phyloP scores from a whole-genome alignment of 2,888 invertebrate genomes.

The Thumatha senex region DNA sequence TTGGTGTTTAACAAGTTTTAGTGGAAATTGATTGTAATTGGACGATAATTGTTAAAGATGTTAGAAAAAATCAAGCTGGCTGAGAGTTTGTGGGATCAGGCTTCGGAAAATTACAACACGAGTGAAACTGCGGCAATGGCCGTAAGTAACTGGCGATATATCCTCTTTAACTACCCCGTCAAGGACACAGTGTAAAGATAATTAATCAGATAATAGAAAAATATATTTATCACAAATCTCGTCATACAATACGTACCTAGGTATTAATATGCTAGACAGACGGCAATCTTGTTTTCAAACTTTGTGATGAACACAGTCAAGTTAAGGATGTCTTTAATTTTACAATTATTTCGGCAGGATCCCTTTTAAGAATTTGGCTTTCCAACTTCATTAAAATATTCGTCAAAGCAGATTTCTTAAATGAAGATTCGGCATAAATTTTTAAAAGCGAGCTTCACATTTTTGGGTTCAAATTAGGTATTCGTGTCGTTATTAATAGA shows the following conservation, averaged over 20 bases:
- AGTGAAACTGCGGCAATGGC: too few species aligned
- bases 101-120: too few species aligned
- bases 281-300: conserved; percentile 15
- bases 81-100: too few species aligned
- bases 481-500: conserved; percentile 35
- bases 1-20: too few species aligned
- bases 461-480: conserved; percentile 32
- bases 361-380: conserved; percentile 50
- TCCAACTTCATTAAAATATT: conserved; percentile 71
- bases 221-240: too few species aligned
- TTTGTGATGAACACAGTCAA: conserved; percentile 40
- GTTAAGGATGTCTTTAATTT: conserved; percentile 53
- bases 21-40: too few species aligned
- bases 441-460: conserved; percentile 15
- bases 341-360: conserved; percentile 51
- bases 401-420: conserved; percentile 53
- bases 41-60: too few species aligned
- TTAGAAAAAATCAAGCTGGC: too few species aligned
- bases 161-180: too few species aligned
- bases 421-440: conserved; percentile 39
- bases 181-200: too few species aligned
- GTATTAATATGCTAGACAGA: conserved; percentile 16
- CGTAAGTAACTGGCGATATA: too few species aligned
- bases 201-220: too few species aligned
- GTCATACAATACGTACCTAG: not conserved